These are phyloP conservation scores for Ormyrus thymus DNA, from an alignment of 2,888 invertebrate genomes.

Conservation along the genomic window DNA sequence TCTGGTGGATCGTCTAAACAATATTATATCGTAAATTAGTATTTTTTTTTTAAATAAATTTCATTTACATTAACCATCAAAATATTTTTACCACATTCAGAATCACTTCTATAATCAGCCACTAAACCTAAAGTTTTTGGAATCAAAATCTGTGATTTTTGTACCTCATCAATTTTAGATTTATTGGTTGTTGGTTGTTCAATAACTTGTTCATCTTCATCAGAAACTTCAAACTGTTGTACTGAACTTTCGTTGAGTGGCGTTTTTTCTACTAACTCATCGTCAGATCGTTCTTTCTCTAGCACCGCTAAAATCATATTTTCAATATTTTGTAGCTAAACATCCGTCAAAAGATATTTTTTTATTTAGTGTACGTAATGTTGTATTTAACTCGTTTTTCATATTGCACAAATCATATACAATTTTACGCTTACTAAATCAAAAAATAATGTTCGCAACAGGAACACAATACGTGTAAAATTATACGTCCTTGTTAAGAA, in stretches of 20 bases:
- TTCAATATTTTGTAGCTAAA: neutral
- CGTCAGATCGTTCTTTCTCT: conserved; percentile 3
- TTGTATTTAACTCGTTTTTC: no score
- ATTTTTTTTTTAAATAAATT: conserved; percentile 17
- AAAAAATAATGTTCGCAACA: no score
- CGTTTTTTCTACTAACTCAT: conserved; percentile 4
- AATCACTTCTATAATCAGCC: conserved; percentile 67
- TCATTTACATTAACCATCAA: neutral
- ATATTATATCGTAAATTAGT: conserved; percentile 2
- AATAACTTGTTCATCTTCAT: conserved; percentile 34
- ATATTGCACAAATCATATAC: no score
- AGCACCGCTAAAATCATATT: conserved; percentile 19
- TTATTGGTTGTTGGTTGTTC: neutral
- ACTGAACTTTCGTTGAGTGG: neutral
- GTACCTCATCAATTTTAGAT: neutral
- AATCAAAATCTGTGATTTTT: neutral
- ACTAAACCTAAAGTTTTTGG: conserved; percentile 61
- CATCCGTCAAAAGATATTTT: no score
- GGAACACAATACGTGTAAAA: no score
- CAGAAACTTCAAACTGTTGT: conserved; percentile 35
- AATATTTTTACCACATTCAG: conserved; percentile 63
- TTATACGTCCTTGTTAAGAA: no score
- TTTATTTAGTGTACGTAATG: no score
- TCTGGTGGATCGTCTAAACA: conserved; percentile 65
- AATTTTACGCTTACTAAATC: no score